A percentile compares a stretch with the other conserved stretches of the same genome.
Conservation (phyloP, 2,797 vertebrate species). For the Leucoraja ocellata region DNA sequence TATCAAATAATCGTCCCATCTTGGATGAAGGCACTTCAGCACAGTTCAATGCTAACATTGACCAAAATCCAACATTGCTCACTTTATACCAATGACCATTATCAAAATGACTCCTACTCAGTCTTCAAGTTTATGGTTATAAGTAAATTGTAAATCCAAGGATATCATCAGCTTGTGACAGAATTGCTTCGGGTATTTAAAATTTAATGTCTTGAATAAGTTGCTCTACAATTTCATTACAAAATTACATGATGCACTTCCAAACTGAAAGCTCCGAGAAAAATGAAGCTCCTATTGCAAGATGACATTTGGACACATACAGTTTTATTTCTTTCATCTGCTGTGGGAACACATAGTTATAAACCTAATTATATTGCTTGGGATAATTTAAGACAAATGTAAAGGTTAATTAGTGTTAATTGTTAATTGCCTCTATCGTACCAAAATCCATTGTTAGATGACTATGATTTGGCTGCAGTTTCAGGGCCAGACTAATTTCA, state of each 20-base stretch:
- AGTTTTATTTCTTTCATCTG: not conserved
- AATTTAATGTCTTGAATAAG: not conserved
- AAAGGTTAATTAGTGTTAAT: slow-evolving; percentile 36
- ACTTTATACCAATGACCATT: not conserved
- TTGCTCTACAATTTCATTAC: not conserved
- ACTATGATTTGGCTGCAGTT: not conserved
- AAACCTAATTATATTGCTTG: not conserved
- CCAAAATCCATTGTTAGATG: not conserved
- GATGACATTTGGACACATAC: not conserved
- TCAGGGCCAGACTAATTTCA: not conserved
- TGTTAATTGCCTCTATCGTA: not conserved
- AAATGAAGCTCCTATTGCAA: not conserved
- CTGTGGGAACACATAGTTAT: not conserved
- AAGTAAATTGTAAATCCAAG: not conserved
- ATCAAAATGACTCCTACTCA: not conserved
- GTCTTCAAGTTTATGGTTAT: not conserved
- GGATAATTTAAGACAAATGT: not conserved
- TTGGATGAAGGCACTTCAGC: too few species aligned
- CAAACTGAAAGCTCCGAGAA: not conserved
- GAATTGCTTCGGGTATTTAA: not conserved
- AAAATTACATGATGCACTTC: not conserved
- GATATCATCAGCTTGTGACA: too few species aligned
- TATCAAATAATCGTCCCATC: too few species aligned
- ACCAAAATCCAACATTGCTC: not conserved
- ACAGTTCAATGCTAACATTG: too few species aligned